phyloP scores from a whole-genome alignment of 2,797 vertebrate genomes.

The Enteromius thamalakanensis region DNA sequence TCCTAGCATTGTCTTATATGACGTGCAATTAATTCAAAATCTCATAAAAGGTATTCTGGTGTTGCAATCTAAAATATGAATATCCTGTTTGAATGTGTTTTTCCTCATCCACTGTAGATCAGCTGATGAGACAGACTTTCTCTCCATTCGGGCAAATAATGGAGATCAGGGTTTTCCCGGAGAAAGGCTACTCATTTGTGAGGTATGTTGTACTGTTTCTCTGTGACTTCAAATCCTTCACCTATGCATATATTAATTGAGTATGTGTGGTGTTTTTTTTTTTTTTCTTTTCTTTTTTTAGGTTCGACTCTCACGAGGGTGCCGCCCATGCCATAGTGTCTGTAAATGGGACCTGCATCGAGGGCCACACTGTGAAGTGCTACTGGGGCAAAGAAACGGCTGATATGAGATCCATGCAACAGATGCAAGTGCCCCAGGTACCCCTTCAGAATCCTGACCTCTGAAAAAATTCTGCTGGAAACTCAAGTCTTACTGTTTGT shows the following conservation, averaged over 20 bases:
- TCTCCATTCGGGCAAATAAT: conserved; percentile 96
- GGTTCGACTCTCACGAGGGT: conserved; percentile 94
- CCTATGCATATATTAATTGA: neutral
- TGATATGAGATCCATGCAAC: conserved; percentile 91
- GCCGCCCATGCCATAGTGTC: conserved; percentile 97
- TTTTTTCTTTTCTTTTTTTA: conserved; percentile 61
- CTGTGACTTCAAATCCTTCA: neutral
- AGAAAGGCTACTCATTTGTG: conserved; percentile 98
- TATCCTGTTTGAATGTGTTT: conserved; percentile 38
- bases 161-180: conserved; percentile 97
- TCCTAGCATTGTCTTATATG: too few species aligned
- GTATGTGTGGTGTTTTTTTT: neutral
- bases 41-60: too few species aligned
- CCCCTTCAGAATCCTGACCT: neutral
- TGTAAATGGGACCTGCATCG: conserved; percentile 93
- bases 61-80: neutral
- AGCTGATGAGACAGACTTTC: conserved; percentile 99
- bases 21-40: too few species aligned
- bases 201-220: conserved; percentile 73
- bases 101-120: conserved; percentile 78
- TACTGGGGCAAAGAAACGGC: conserved; percentile 99
- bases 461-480: neutral
- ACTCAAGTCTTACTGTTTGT: neutral
- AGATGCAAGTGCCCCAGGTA: conserved; percentile 84
- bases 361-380: conserved; percentile 95